These are phyloP conservation scores for Ellobium chinense DNA, from an alignment of 2,888 invertebrate genomes.

Conservation along the genomic window DNA sequence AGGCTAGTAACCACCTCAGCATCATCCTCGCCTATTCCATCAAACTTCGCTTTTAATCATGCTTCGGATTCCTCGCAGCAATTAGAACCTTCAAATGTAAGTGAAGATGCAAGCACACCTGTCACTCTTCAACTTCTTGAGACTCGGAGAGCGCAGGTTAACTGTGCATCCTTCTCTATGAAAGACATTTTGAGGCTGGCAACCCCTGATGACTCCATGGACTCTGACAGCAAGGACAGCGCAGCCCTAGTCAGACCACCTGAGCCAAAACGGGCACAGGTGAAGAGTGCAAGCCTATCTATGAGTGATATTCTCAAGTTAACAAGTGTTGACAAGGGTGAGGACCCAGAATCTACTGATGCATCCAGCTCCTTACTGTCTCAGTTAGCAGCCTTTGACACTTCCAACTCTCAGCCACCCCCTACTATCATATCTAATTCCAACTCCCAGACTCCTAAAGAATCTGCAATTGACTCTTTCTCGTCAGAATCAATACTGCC, in stretches of 20 bases:
- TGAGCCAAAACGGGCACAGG: slow-evolving; percentile 35
- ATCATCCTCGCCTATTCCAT: slow-evolving; percentile 38
- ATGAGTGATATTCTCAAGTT: slow-evolving; percentile 42
- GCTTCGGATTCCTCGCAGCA: not conserved
- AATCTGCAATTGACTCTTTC: too few species aligned
- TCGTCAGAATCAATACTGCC: not conserved
- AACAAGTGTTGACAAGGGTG: slow-evolving; percentile 10
- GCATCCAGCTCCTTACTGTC: slow-evolving; percentile 2
- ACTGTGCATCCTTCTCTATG: slow-evolving; percentile 43
- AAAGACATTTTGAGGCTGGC: slow-evolving; percentile 39
- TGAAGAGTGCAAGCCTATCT: slow-evolving; percentile 38
- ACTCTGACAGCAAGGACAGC: slow-evolving; percentile 44
- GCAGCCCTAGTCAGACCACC: slow-evolving; percentile 32
- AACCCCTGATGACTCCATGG: slow-evolving; percentile 43
- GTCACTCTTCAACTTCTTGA: slow-evolving; percentile 28
- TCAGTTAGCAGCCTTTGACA: not conserved
- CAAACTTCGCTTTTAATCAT: slow-evolving; percentile 28
- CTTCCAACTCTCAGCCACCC: not conserved
- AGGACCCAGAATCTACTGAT: not conserved
- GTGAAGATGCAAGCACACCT: slow-evolving; percentile 19
- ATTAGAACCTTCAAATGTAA: not conserved
- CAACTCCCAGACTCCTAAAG: too few species aligned
- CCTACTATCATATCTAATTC: too few species aligned
- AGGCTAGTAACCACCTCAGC: slow-evolving; percentile 32
- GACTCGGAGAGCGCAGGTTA: slow-evolving; percentile 35